These are phyloP conservation scores for Lochmaea crataegi DNA, from an alignment of 2,888 invertebrate genomes.

Conservation along the genomic window DNA sequence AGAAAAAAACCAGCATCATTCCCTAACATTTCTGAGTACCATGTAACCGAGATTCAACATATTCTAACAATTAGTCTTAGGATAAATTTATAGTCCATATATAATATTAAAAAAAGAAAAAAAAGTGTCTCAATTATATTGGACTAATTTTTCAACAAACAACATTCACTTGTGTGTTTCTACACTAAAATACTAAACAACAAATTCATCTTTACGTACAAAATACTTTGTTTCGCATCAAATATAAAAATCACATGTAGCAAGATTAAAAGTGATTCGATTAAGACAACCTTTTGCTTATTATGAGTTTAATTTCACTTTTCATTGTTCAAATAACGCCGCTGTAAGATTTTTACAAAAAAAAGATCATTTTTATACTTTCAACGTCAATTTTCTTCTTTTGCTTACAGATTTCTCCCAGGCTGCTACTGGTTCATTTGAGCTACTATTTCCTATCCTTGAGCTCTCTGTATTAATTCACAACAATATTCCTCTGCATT, in stretches of 20 bases:
- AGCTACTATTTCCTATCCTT: no score
- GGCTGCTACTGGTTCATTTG: no score
- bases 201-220: constrained; percentile 50
- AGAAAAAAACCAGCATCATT: constrained; percentile 43
- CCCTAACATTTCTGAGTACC: constrained; percentile 43
- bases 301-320: constrained; percentile 20
- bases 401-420: no score
- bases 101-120: constrained; percentile 28
- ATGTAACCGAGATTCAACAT: constrained; percentile 51
- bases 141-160: constrained; percentile 31
- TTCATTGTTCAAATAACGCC: constrained; percentile 1
- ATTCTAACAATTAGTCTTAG: constrained; percentile 45
- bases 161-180: constrained; percentile 34
- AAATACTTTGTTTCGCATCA: constrained; percentile 52
- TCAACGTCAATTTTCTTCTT: neutral
- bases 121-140: constrained; percentile 12
- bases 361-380: neutral
- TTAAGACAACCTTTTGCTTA: constrained; percentile 20
- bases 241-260: constrained; percentile 51
- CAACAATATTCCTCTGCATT: no score
- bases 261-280: constrained; percentile 26
- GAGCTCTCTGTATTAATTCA: no score
- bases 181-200: constrained; percentile 48
- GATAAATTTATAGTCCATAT: constrained; percentile 36
- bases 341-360: neutral